Evolutionary conservation across 2,113 vertebrate species (phyloP).

Genomic region (Neolamprologus sp.): DNA sequence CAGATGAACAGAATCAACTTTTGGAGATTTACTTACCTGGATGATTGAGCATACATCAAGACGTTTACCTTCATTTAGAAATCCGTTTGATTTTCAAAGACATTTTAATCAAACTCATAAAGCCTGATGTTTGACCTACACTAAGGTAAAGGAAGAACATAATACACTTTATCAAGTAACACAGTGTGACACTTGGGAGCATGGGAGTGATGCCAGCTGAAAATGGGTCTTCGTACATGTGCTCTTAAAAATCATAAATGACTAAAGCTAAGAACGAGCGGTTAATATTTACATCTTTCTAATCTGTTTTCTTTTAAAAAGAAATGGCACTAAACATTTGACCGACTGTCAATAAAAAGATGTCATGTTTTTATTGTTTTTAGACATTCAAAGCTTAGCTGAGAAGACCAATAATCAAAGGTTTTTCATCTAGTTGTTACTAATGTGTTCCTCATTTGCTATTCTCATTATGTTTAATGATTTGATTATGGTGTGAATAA

Average conservation of each 20-base stretch:
- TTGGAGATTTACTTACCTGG: neutral
- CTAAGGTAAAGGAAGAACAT: neutral
- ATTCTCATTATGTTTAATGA: neutral
- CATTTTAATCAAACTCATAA: neutral
- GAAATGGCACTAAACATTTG: neutral
- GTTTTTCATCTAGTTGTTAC: neutral
- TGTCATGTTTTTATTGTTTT: neutral
- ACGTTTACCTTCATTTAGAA: neutral
- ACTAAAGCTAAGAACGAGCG: neutral
- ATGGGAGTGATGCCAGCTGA: neutral
- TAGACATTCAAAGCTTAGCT: neutral
- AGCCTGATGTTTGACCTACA: neutral
- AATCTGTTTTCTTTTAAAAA: neutral
- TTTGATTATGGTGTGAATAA: neutral
- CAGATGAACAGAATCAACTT: neutral
- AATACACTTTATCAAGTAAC: neutral
- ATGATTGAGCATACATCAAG: neutral
- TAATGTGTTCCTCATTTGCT: neutral
- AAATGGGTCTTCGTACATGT: neutral
- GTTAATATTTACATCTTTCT: neutral
- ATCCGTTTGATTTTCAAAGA: neutral
- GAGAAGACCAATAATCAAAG: neutral
- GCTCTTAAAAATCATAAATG: neutral
- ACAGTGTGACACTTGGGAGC: neutral
- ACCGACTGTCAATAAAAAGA: fast-evolving